Evolutionary conservation across 2,797 vertebrate species (phyloP), one percentile per base, ranked within the genome.

Genomic region (Sternotherus odoratus): DNA sequence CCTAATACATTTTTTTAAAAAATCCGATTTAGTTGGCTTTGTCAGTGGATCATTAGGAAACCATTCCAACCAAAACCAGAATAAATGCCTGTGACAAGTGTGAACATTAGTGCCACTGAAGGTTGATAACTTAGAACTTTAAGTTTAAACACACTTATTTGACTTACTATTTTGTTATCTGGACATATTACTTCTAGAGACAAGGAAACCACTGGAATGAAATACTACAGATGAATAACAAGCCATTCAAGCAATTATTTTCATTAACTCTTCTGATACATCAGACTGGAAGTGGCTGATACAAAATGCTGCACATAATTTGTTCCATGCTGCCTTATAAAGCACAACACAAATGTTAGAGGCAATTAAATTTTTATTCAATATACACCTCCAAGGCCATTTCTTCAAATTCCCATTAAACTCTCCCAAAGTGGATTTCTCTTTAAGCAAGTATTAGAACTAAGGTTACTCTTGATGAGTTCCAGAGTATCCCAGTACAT

Each of bases 371-470:
- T 94, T 95, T 93, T 95, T 51, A 87, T 94, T 95, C 51, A 57
- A 78, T 53, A 57, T 93, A 82, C 69, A 77, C 48, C 33, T 88
- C 78, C 94, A 94, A 87, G 83, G 85, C 60, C 78, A 39, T 95
- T 95, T 94, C 78, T 95, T 74, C 81, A 87, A 84, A 88, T 78
- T 39, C 72, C 91, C 83, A 91, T 96, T 97, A 94, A 93, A 91
- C 72, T 93, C 77, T 96, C 88, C 24, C 82, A 86, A 83, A 83
- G 36, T 0, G 0, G 28, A 88, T 93, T 96, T 87, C 51, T 84
- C 92, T 97, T 92, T 87, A 94, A 82, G 60, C 83, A 88, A 94
- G 90, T 43, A 43, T 43, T 93, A 66, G 77, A 95, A 92, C 28
- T 57, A 94, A 94, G 28, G 79, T 66, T 94, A 77, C 36, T 86